Conservation (phyloP, 2,888 invertebrate species). For the Dendrolimus pini region DNA sequence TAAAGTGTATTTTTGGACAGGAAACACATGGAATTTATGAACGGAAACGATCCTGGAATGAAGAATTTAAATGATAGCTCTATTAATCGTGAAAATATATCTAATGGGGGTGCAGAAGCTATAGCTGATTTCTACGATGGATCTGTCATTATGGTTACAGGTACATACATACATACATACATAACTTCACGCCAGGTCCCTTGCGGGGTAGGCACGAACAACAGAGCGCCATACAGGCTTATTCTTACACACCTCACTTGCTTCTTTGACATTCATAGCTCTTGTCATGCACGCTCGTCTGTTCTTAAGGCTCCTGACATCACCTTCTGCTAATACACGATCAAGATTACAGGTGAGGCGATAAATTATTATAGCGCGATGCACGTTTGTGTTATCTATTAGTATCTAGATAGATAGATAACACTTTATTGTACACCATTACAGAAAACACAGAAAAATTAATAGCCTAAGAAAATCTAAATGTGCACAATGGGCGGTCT, state of each 20-base stretch:
- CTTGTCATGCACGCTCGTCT: too few species aligned
- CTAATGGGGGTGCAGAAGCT: slow-evolving; percentile 34
- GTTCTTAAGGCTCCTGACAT: too few species aligned
- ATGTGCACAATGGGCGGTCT: too few species aligned
- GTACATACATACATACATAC: background rate
- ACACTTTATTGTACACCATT: too few species aligned
- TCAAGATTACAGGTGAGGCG: background rate
- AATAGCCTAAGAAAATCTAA: too few species aligned
- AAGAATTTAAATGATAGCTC: slow-evolving; percentile 38
- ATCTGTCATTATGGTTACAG: slow-evolving; percentile 68
- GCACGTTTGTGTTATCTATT: background rate
- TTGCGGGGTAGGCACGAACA: too few species aligned
- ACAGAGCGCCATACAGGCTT: too few species aligned
- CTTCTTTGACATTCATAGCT: too few species aligned
- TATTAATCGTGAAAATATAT: slow-evolving; percentile 20
- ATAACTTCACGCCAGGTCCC: too few species aligned
- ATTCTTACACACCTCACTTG: too few species aligned
- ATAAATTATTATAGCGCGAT: background rate
- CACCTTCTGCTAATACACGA: too few species aligned
- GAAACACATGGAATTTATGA: slow-evolving; percentile 43
- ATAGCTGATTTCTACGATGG: slow-evolving; percentile 73
- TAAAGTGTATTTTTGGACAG: slow-evolving; percentile 18
- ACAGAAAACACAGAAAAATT: too few species aligned
- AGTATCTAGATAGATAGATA: background rate
- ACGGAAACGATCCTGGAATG: slow-evolving; percentile 49